Evolutionary conservation across 1,140 invertebrate species (phyloP), one percentile per base, ranked within the genome.

Genomic region (Sitodiplosis mosellana): DNA sequence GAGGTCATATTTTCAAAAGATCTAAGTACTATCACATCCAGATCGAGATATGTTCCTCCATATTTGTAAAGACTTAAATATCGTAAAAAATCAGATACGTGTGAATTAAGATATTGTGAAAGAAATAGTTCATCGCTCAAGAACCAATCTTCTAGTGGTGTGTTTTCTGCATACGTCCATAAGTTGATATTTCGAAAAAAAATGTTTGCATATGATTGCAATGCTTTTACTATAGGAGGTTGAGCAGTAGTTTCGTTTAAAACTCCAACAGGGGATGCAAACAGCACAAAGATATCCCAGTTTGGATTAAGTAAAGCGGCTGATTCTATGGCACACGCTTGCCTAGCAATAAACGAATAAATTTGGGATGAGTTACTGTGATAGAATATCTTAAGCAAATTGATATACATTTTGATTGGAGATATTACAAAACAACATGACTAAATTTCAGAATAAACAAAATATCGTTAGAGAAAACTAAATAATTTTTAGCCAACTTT

Each of bases 41-140:
- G 59, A 52, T 88, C 84, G 37, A 87, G 58, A 59, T 86, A 86
- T 36, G 82, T 76, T 1, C 84, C 84, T 22, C 81, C 80, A 49
- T 73, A 84, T 56, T 83, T 84, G 70, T 77, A 84, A 0, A 87
- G n/a, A 4, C 7, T 18, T 19, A 83, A 54, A 51, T 77, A 85
- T 49, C 82, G 69, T 22, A 85, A 55, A 15, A 82, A 69, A 55
- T 84, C 80, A 15, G 73, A 74, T 51, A 78, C 71, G 63, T 83
- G 70, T 52, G 75, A 72, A 65, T 54, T 2, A 73, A 47, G 2
- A 73, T 54, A 81, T 67, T 52, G 37, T n/a, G 65, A 68, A 54
- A 67, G 37, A 53, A 75, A 71, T 1, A 84, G 57, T 1, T 64
- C 53, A 0, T 71, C 71, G n/a, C 61, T 68, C 12, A 52, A 51